Evolutionary conservation across 2,888 invertebrate genomes (phyloP).

Genomic region (Cabera pusaria): DNA sequence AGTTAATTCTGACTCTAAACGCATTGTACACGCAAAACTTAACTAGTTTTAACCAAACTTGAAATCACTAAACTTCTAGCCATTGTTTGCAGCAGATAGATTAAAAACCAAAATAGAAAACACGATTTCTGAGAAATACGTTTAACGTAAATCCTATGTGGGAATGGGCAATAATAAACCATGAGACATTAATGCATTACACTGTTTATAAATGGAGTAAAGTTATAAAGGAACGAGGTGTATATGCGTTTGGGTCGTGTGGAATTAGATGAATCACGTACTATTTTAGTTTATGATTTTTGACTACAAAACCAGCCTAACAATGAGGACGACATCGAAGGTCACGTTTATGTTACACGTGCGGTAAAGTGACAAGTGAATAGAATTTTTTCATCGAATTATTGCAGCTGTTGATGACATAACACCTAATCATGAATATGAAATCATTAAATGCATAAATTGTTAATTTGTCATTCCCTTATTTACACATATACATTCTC

Average conservation of each 20-base stretch:
- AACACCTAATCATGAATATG: too few relatives aligned
- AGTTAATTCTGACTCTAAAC: too few relatives aligned
- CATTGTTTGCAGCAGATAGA: conserved; percentile 44
- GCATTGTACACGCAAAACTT: conserved; percentile 35
- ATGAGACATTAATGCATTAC: conserved; percentile 49
- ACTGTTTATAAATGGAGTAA: conserved; percentile 34
- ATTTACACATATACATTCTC: too few relatives aligned
- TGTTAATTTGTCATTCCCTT: too few relatives aligned
- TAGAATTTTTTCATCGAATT: conserved; percentile 8
- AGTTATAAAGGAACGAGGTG: conserved; percentile 14
- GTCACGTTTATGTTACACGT: conserved; percentile 17
- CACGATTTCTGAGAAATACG: conserved; percentile 47
- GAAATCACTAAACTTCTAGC: conserved; percentile 44
- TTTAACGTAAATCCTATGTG: conserved; percentile 45
- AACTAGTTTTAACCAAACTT: conserved; percentile 40
- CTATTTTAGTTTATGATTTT: conserved; percentile 21
- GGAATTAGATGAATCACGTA: conserved; percentile 25
- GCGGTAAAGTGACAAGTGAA: conserved; percentile 14
- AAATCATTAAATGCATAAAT: conserved; percentile 9
- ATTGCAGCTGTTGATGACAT: too few relatives aligned
- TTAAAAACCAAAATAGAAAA: conserved; percentile 48
- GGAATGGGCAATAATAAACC: conserved; percentile 57
- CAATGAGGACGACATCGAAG: conserved; percentile 12
- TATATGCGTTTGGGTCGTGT: conserved; percentile 18
- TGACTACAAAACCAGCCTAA: conserved; percentile 18